These are phyloP conservation scores for Fissipunctia ypsillon DNA, from an alignment of 2,888 invertebrate genomes.

Conservation along the genomic window DNA sequence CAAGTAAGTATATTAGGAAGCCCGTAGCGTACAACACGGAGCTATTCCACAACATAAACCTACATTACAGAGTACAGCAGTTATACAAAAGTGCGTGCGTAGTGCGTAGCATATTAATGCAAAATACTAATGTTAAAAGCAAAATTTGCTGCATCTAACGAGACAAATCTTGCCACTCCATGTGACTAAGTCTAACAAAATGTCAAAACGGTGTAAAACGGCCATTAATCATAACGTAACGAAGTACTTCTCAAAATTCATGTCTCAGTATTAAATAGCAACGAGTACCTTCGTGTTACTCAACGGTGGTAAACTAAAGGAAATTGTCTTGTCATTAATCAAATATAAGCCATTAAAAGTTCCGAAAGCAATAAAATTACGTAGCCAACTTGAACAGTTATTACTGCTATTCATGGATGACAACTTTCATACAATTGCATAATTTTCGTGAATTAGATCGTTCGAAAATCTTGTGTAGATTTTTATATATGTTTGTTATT, in stretches of 20 bases:
- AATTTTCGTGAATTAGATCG: conserved; percentile 58
- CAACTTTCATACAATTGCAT: conserved; percentile 78
- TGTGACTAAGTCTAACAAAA: conserved; percentile 22
- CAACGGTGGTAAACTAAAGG: conserved; percentile 66
- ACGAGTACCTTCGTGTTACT: conserved; percentile 57
- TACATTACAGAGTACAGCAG: background rate
- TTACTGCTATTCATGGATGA: conserved; percentile 73
- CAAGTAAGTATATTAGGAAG: background rate
- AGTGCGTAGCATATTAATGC: background rate
- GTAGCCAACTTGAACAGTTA: conserved; percentile 68
- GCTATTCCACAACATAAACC: background rate
- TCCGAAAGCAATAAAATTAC: conserved; percentile 72
- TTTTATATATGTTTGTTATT: conserved; percentile 29
- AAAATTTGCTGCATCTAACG: background rate
- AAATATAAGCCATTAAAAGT: conserved; percentile 71
- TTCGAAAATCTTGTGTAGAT: conserved; percentile 31
- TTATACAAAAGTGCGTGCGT: background rate
- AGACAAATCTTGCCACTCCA: conserved; percentile 6
- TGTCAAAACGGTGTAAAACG: conserved; percentile 37
- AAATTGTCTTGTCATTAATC: conserved; percentile 72
- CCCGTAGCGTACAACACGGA: no score
- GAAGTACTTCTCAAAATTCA: conserved; percentile 51
- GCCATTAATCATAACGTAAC: conserved; percentile 44
- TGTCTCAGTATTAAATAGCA: conserved; percentile 46
- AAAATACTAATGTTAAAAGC: background rate